Evolutionary conservation across 2,888 invertebrate genomes (phyloP).

Genomic region (Lingula anatina): DNA sequence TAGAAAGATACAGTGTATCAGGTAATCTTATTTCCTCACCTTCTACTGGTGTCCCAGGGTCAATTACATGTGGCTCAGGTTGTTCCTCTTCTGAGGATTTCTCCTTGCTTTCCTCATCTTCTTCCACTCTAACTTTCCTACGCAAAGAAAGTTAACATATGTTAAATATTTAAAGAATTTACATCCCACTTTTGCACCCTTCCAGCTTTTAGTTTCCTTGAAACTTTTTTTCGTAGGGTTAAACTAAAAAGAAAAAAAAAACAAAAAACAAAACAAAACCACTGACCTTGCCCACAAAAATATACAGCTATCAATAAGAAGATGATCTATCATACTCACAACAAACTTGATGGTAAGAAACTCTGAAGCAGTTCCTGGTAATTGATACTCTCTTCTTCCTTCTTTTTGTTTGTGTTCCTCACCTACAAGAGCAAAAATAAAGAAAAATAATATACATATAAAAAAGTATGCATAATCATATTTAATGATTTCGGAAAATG

Average conservation of each 20-base stretch:
- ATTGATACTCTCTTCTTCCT: constrained; percentile 46
- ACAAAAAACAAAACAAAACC: neutral
- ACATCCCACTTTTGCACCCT: neutral
- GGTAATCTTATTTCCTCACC: too few species aligned
- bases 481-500: too few species aligned
- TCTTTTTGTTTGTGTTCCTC: constrained; percentile 27
- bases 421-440: constrained; percentile 21
- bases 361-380: constrained; percentile 45
- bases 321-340: constrained; percentile 18
- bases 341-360: constrained; percentile 42
- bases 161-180: too few species aligned
- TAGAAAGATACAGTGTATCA: neutral
- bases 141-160: too few species aligned
- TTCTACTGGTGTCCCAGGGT: too few species aligned
- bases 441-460: too few species aligned
- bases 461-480: too few species aligned
- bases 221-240: neutral
- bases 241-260: neutral
- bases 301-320: neutral
- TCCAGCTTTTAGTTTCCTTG: neutral
- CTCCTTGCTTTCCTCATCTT: too few species aligned
- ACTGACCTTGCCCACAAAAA: neutral
- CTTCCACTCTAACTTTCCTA: too few species aligned
- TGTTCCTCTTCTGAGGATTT: too few species aligned
- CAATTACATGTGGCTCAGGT: too few species aligned